Evolutionary conservation across 2,113 vertebrate species (phyloP).

Genomic region (Micromys minutus): DNA sequence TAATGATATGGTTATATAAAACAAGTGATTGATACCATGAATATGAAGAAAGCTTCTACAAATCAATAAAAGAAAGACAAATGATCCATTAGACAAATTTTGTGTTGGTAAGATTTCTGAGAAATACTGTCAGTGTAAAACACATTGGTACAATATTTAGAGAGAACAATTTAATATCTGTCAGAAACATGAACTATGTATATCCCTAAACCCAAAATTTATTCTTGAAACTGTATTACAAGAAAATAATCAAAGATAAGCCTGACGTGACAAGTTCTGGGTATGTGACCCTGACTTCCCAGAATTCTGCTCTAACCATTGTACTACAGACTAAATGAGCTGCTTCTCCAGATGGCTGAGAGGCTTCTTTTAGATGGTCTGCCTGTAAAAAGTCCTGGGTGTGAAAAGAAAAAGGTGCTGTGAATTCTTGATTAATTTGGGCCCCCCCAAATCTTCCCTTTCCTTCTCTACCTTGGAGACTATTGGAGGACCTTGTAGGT

Average conservation of each 20-base stretch:
- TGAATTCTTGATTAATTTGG: not conserved
- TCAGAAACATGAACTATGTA: not conserved
- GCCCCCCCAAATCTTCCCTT: not conserved
- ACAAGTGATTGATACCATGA: not conserved
- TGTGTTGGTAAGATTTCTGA: constrained; percentile 1
- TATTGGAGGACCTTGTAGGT: not conserved
- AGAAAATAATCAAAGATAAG: constrained; percentile 19
- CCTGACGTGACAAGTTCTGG: not conserved
- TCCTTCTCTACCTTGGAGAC: not conserved
- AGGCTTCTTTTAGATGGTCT: not conserved
- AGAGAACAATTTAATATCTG: not conserved
- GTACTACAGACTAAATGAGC: not conserved
- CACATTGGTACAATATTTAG: not conserved
- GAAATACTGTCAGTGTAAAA: constrained; percentile 4
- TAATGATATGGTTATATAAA: not conserved
- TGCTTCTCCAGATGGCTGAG: not conserved
- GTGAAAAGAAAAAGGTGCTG: not conserved
- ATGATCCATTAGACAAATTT: not conserved
- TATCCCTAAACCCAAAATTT: constrained; percentile 13
- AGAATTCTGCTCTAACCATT: not conserved
- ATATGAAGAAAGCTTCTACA: constrained; percentile 14
- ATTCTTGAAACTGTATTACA: not conserved
- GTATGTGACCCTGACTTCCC: not conserved
- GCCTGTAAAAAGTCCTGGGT: not conserved
- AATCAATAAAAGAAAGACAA: constrained; percentile 1